Conservation (phyloP, 1,140 invertebrate genomes). For the Watersipora subatra region DNA sequence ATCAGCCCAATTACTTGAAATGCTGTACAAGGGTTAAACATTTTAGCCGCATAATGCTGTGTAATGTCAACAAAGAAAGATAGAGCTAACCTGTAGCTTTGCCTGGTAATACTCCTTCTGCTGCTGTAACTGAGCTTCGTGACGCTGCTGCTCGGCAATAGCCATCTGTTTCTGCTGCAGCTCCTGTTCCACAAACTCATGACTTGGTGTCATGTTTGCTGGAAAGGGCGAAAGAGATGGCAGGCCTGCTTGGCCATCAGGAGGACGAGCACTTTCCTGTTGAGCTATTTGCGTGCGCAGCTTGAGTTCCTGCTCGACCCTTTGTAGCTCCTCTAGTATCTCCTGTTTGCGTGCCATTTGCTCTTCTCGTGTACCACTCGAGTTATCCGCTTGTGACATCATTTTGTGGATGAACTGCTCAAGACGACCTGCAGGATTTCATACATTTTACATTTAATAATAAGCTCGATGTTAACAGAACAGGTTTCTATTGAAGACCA, state of each 20-base stretch:
- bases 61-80: no score
- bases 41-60: no score
- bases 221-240: slow-evolving; percentile 16
- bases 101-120: slow-evolving; percentile 2
- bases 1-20: no score
- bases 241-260: slow-evolving; percentile 13
- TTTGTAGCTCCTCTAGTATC: slow-evolving; percentile 62
- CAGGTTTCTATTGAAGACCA: no score
- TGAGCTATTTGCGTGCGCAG: slow-evolving; percentile 46
- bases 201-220: slow-evolving; percentile 20
- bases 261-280: slow-evolving; percentile 14
- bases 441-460: no score
- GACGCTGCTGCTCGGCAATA: slow-evolving; percentile 29
- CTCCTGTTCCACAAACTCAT: slow-evolving; percentile 19
- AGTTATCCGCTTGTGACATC: slow-evolving; percentile 36
- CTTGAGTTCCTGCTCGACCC: slow-evolving; percentile 59
- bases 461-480: neutral
- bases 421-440: slow-evolving; percentile 30
- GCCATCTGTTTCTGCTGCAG: slow-evolving; percentile 28
- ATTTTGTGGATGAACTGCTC: slow-evolving; percentile 39
- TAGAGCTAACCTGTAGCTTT: slow-evolving; percentile 2
- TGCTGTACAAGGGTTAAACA: no score
- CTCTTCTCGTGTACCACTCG: slow-evolving; percentile 43
- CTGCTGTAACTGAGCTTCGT: slow-evolving; percentile 40
- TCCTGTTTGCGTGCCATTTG: slow-evolving; percentile 57